Evolutionary conservation across 2,888 invertebrate species (phyloP), one percentile per base, ranked within the genome.

Genomic region (Seira sanloemensis): DNA sequence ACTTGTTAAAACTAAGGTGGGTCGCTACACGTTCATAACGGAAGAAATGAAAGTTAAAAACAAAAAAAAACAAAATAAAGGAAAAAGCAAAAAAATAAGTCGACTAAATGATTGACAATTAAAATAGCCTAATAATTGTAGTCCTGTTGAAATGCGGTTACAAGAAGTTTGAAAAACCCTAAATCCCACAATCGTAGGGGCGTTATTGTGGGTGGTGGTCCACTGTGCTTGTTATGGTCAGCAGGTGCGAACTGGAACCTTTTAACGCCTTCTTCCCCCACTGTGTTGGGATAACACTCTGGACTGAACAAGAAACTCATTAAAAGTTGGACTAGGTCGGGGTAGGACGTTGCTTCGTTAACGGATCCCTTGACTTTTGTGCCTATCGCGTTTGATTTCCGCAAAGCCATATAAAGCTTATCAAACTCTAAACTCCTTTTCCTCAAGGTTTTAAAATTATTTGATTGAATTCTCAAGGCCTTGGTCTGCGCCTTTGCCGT

Each of bases 301-400:
- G 25, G 62, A 62, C 65, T 24, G 74, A 23, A 62, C 26, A 65
- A 27, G 74, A 74, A 74, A 74, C 74, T 74, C 74, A 74, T 74
- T 74, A 74, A 74, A 74, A 71, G 71, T 71, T 18, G 68, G 27
- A 68, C 68, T 25, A 68, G 68, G 25, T n/a, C 16, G 46, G 58
- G 58, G n/a, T 58, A 4, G 58, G 58, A n/a, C 58, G 5, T n/a
- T 12, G 58, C 58, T 4, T 4, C 58, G 58, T 58, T 58, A 58
- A 58, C 58, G 2, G 58, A 58, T 58, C 18, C 12, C 18, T 58
- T 58, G 58, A 58, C n/a, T 58, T 9, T 58, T 9, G 7, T 58
- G 58, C 58, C n/a, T 58, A 58, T 58, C 58, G 58, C 58, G 18
- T 18, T 58, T n/a, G n/a, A 58, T 58, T 58, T 58, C 9, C n/a